Evolutionary conservation across 2,888 invertebrate genomes (phyloP), one percentile per base, ranked within the genome.

Genomic region (Acanthacorydalis orientalis): DNA sequence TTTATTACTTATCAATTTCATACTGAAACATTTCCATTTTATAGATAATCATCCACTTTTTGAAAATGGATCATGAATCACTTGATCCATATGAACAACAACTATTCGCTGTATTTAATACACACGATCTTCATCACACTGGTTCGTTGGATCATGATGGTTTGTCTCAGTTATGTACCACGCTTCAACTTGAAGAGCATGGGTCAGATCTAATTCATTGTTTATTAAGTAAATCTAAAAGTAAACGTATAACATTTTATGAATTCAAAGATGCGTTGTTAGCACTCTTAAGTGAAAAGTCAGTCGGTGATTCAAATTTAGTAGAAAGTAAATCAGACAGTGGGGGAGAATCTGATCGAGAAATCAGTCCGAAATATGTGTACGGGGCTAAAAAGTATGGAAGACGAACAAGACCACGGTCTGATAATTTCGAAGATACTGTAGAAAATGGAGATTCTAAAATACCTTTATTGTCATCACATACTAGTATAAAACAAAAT

Each of bases 1-100:
- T 4, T 23, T 4, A 23, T 23, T 23, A 23, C 6, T 6, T 23
- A 4, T 23, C 2, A 6, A 23, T 6, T 23, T 23, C 23, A 2
- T 2, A 23, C 23, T 23, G 6, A 23, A 23, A 6, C 23, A 23
- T 6, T 23, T 23, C 23, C 2, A 23, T 23, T 23, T 23, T 23
- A 23, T 23, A 23, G 23, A 23, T 23, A 23, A 23, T 23, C 23
- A 23, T 23, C 23, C 23, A 23, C 23, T 23, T 23, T 23, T 23
- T 16, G 14, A 46, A 49, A 53, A 58, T 59, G 57, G 58, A 58
- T 48, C 53, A 55, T 48, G 45, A 52, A 38, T 50, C 57, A 23
- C 50, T 77, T 63, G 83, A 84, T 69, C 85, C 80, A 41, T 86
- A 87, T 61, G 87, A 87, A 64, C 78, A 82, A 66, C 85, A 86